A percentile compares a stretch with the other conserved stretches of the same genome.
Conservation (phyloP, 2,113 vertebrate genomes). For the Mustelus asterias region DNA sequence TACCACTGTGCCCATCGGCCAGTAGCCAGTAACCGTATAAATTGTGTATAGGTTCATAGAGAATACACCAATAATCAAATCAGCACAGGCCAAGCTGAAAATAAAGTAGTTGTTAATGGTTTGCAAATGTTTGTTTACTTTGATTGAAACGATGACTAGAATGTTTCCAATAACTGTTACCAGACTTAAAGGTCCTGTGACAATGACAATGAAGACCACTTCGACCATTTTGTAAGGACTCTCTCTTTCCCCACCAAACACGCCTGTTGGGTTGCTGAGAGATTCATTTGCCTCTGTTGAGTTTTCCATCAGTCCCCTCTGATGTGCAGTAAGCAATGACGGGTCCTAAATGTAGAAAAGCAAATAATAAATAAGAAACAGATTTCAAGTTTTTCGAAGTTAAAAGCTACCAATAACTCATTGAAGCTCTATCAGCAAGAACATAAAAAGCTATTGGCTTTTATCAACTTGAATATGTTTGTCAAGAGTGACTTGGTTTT, state of each 20-base stretch:
- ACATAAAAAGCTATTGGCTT: neutral
- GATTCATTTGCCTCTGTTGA: slow-evolving; percentile 77
- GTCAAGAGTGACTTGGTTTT: neutral
- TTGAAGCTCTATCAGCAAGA: neutral
- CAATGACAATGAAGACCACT: slow-evolving; percentile 91
- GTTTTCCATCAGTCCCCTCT: slow-evolving; percentile 67
- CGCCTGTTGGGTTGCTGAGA: slow-evolving; percentile 68
- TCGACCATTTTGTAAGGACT: slow-evolving; percentile 91
- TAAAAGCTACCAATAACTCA: neutral
- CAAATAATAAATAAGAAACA: neutral
- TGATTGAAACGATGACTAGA: slow-evolving; percentile 96
- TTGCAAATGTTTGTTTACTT: slow-evolving; percentile 93
- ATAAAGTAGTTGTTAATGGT: slow-evolving; percentile 98
- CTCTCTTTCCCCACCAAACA: slow-evolving; percentile 45
- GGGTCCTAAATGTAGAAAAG: neutral
- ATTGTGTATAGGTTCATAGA: slow-evolving; percentile 98
- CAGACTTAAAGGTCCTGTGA: slow-evolving; percentile 90
- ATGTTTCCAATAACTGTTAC: slow-evolving; percentile 96
- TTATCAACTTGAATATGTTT: neutral
- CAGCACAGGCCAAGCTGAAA: slow-evolving; percentile 94
- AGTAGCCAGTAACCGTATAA: slow-evolving; percentile 96
- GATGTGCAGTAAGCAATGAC: neutral
- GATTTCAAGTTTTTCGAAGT: neutral
- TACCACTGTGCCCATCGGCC: slow-evolving; percentile 93
- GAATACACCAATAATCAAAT: slow-evolving; percentile 94